Base-by-base conservation (phyloP, 1,140 invertebrate genomes). In the Scaptodrosophila lebanonensis region DNA sequence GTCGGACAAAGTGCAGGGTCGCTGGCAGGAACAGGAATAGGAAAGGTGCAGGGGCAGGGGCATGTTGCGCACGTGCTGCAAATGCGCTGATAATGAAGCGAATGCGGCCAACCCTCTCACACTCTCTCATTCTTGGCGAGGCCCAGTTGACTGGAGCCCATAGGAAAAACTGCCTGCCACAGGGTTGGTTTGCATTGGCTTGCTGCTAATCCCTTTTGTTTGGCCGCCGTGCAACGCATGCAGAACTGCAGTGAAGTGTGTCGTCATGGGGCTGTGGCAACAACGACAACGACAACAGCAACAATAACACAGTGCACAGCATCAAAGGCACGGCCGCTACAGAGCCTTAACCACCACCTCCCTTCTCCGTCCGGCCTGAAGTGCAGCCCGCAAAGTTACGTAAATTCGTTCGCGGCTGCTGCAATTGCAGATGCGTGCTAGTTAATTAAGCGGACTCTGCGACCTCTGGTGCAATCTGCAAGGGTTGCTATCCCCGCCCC, bases 401-500 rank as follows among this genome's bases (percentile, higher is more conserved):
- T 52, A 57, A 52, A 51, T 38, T 25, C 15, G 43, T 59, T 30
- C 25, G 25, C 32, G 44, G 39, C 13, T 15, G 35, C n/a, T n/a
- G n/a, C n/a, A n/a, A n/a, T n/a, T n/a, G n/a, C n/a, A 25, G 3
- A 25, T 25, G 30, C 53, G 59, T 43, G 33, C 35, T 36, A 64
- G 73, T 79, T 79, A 79, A 79, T 79, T 79, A 79, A 79, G 68
- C 60, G 45, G 27, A 42, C 5, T 60, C 58, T 49, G 64, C 61
- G 73, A 66, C 73, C 73, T 79, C 79, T 79, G 73, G 82, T 79
- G 73, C 73, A 82, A 52, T 51, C 59, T 58, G 53, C 52, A 65
- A 58, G 59, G 52, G 73, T 79, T 79, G 65, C 59, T 66, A 35
- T 39, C 11, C 12, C 56, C 33, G 42, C 22, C n/a, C n/a, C n/a